Percentiles rank a stretch among this genome's conserved stretches.
Conservation (phyloP, 2,113 vertebrate species). For the Pseudopodoces humilis region DNA sequence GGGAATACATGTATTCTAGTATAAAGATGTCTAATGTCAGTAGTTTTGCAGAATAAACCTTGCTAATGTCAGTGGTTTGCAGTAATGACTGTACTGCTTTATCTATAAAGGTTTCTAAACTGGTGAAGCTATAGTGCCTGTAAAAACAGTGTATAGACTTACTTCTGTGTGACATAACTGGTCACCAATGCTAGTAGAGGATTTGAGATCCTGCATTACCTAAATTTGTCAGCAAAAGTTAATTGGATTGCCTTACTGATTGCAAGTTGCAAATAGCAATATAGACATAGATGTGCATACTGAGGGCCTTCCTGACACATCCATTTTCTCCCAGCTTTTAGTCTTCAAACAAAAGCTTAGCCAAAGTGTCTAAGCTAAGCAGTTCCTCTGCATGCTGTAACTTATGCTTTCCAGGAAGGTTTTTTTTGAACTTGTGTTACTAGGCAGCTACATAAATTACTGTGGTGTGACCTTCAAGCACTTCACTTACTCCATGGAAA, state of each 20-base stretch:
- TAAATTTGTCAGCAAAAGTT: neutral
- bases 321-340: neutral
- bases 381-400: neutral
- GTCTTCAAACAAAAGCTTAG: neutral
- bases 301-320: neutral
- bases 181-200: neutral
- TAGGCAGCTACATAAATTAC: constrained; percentile 38
- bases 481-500: constrained; percentile 32
- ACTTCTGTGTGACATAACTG: neutral
- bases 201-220: neutral
- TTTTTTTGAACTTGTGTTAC: neutral
- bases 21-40: neutral
- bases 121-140: neutral
- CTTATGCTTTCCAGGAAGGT: neutral
- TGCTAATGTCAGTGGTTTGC: neutral
- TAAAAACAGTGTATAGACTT: neutral
- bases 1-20: neutral
- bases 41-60: neutral
- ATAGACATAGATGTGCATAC: rapidly evolving
- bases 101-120: neutral
- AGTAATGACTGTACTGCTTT: neutral
- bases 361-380: neutral
- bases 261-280: neutral
- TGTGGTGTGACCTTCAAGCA: constrained; percentile 27
- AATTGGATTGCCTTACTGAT: neutral